Evolutionary conservation across 2,113 vertebrate species (phyloP).

Genomic region (Anarrhichthys ocellatus): DNA sequence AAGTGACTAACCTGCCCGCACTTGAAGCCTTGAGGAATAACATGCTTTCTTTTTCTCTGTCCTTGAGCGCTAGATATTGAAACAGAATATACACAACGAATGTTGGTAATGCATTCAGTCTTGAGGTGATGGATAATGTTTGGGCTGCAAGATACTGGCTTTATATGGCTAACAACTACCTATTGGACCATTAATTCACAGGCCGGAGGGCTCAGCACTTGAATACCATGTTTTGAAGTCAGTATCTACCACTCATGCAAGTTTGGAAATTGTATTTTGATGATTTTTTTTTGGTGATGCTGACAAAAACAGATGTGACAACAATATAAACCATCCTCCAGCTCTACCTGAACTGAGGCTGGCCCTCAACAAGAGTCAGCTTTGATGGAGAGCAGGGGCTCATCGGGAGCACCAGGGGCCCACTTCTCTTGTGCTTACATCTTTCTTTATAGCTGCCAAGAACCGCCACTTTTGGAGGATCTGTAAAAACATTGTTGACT

Average conservation of each 20-base stretch:
- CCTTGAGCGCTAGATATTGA: conserved; percentile 75
- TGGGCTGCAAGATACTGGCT: background rate
- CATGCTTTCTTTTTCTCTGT: conserved; percentile 73
- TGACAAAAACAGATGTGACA: background rate
- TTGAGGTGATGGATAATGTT: background rate
- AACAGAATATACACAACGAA: conserved; percentile 24
- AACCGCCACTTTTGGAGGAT: conserved; percentile 77
- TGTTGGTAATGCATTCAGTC: background rate
- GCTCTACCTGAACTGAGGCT: conserved; percentile 74
- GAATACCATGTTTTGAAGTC: background rate
- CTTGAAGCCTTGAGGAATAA: conserved; percentile 69
- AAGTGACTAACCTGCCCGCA: conserved; percentile 72
- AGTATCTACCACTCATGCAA: background rate
- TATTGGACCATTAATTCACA: background rate
- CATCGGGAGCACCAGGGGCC: conserved; percentile 85
- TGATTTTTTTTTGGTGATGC: background rate
- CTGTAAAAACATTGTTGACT: conserved; percentile 70
- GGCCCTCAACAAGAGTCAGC: conserved; percentile 80
- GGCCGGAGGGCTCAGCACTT: background rate
- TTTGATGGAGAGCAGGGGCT: conserved; percentile 85
- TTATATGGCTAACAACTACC: background rate
- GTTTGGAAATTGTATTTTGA: background rate
- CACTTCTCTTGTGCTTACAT: conserved; percentile 66
- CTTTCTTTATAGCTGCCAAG: conserved; percentile 76
- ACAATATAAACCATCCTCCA: background rate